Base-by-base conservation (phyloP, 2,888 invertebrate species). In the Ephialtes manifestator region DNA sequence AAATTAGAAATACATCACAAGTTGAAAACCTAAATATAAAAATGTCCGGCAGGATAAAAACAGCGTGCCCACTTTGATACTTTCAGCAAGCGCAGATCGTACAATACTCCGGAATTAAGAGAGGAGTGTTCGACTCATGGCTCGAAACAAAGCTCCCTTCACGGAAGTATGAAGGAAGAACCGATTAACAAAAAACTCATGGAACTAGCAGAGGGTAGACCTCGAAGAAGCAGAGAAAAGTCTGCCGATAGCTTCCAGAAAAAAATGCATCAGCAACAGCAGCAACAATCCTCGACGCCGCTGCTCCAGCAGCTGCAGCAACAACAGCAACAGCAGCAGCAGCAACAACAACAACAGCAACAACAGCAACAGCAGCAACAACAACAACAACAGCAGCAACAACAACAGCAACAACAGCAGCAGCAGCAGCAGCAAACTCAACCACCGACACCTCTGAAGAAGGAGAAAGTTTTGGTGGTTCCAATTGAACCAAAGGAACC, bases 401-500 rank as follows among this genome's bases (percentile, higher is more conserved):
- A 92, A 0, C 90, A 94, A 0, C 90, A 94, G 4, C 72, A 83
- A 2, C 77, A 67, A 1, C 78, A 77, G 7, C 60, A 48, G 4
- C 68, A 70, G 0, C 58, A 15, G 0, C 78, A 70, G 28, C 53
- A 81, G 8, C 77, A 78, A 18, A 24, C 31, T 3, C 58, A 67
- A 15, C 51, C 65, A 18, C 65, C 8, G 31, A 43, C 31, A 11
- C 58, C 65, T 39, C 18, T 58, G 13, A 83, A 85, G 28, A 95
- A 88, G 89, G 94, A 91, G 90, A 94, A 93, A 75, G 5, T 94
- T 88, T 0, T 72, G 10, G 58, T 35, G 0, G 51, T 75, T 48
- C 35, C 46, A 8, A 53, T 60, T 35, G 95, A 94, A 72, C 77
- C 93, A 65, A 96, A 96, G 89, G 96, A 95, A 87, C 87, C 90